A percentile compares a stretch with the other conserved stretches of the same genome.
phyloP scores from a whole-genome alignment of 2,888 invertebrate genomes.

The Acleris emargana region DNA sequence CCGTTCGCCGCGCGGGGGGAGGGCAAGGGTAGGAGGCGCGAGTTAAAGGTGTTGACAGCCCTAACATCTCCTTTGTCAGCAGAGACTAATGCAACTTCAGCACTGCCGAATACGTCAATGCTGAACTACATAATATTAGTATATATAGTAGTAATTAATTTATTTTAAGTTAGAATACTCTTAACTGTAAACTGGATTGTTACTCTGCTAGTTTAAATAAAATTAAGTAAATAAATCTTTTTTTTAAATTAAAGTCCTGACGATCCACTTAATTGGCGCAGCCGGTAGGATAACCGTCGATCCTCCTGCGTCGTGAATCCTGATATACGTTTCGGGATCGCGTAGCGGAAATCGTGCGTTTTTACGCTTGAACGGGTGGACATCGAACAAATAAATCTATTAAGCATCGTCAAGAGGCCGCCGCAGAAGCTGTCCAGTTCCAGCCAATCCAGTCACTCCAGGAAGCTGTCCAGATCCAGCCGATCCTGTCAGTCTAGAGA shows the following conservation, averaged over 20 bases:
- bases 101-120: neutral
- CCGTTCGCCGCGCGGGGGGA: no score
- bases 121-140: neutral
- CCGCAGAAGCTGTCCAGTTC: slow-evolving; percentile 1
- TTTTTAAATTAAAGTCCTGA: neutral
- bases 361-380: no score
- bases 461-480: slow-evolving; percentile 14
- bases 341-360: no score
- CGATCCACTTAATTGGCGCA: neutral
- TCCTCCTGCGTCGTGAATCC: no score
- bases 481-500: neutral
- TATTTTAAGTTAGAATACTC: neutral
- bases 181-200: neutral
- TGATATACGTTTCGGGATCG: no score
- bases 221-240: neutral
- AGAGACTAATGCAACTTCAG: neutral
- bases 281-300: no score
- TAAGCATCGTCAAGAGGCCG: neutral
- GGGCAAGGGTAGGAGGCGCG: no score
- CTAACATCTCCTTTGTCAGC: neutral
- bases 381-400: slow-evolving; percentile 9
- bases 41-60: neutral
- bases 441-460: neutral
- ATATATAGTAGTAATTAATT: neutral
- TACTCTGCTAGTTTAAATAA: neutral